These are phyloP conservation scores for Leptura quadrifasciata DNA, from an alignment of 2,888 invertebrate species.

Conservation along the genomic window DNA sequence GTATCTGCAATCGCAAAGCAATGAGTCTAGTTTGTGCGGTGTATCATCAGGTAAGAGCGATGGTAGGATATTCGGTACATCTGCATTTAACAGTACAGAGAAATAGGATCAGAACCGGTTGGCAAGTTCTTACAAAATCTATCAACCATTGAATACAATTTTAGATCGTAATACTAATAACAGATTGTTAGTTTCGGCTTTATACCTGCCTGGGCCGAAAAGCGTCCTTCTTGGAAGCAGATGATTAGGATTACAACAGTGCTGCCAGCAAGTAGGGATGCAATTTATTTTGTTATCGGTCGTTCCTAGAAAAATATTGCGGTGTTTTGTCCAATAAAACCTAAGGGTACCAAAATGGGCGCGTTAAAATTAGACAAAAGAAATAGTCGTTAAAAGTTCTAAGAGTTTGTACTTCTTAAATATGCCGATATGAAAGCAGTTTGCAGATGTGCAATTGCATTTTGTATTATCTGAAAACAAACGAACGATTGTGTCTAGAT, in stretches of 20 bases:
- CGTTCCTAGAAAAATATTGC: constrained; percentile 9
- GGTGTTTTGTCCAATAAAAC: constrained; percentile 2
- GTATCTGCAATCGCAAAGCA: neutral
- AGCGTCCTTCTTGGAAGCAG: constrained; percentile 26
- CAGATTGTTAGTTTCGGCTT: constrained; percentile 5
- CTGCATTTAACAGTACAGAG: neutral
- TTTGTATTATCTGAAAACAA: too few relatives aligned
- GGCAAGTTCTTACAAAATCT: neutral
- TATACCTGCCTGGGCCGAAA: constrained; percentile 24
- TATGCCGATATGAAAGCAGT: neutral
- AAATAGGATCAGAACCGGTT: neutral
- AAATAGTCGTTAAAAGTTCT: neutral
- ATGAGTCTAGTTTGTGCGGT: neutral
- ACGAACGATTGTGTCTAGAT: too few relatives aligned
- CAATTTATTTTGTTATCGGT: neutral
- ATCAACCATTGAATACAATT: neutral
- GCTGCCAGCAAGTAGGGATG: neutral
- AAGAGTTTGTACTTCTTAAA: neutral
- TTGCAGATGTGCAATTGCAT: too few relatives aligned
- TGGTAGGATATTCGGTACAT: neutral
- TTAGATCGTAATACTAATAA: constrained; percentile 8
- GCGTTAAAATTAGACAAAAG: neutral
- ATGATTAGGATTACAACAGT: constrained; percentile 12
- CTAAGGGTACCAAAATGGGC: neutral
- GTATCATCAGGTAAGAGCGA: too few relatives aligned